phyloP scores from a whole-genome alignment of 2,888 invertebrate genomes.

The Fragum fragum region DNA sequence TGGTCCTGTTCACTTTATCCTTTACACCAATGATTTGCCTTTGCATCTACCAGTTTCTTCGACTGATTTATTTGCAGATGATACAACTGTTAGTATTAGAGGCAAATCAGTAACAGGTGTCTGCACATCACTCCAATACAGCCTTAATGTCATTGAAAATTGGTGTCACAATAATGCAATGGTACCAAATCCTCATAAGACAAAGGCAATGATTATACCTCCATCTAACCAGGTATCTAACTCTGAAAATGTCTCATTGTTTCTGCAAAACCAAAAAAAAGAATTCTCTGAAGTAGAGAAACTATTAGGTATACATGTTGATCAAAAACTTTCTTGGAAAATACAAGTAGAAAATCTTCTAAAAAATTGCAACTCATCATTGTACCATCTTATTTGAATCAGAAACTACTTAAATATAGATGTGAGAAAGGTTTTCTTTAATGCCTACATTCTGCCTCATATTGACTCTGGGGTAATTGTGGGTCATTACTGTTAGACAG shows the following conservation, averaged over 20 bases:
- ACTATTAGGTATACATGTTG: constrained; percentile 1
- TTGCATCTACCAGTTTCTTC: not conserved
- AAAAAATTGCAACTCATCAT: not conserved
- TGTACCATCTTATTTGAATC: no score
- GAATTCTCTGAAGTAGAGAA: no score
- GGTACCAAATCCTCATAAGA: not conserved
- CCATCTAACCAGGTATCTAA: not conserved
- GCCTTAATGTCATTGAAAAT: not conserved
- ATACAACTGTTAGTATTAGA: not conserved
- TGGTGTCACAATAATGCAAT: constrained; percentile 5
- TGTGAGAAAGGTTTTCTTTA: no score
- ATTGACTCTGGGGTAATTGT: not conserved
- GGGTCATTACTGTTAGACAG: not conserved
- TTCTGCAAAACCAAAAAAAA: not conserved
- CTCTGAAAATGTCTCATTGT: not conserved
- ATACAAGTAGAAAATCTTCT: not conserved
- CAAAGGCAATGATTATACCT: not conserved
- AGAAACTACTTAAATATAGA: no score
- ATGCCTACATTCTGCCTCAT: not conserved
- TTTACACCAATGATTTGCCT: not conserved
- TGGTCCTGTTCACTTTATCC: not conserved
- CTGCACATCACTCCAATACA: not conserved
- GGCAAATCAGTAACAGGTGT: not conserved
- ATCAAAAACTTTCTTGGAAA: not conserved
- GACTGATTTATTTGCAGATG: not conserved